phyloP scores from a whole-genome alignment of 2,113 vertebrate species.

The Pelmatolapia mariae region DNA sequence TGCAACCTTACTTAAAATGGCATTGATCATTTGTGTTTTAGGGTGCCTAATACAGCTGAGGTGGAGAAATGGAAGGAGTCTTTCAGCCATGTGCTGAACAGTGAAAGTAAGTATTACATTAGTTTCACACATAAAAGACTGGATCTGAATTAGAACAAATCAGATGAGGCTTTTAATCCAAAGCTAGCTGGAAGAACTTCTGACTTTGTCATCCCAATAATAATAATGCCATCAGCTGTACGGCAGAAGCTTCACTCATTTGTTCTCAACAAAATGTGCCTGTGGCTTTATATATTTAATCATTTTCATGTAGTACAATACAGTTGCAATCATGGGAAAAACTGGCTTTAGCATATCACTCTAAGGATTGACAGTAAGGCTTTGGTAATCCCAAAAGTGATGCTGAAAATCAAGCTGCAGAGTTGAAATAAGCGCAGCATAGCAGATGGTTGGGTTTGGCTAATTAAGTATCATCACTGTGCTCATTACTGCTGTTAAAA shows the following conservation, averaged over 20 bases:
- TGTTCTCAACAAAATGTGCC: neutral
- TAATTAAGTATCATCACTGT: neutral
- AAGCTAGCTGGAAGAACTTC: neutral
- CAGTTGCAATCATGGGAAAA: neutral
- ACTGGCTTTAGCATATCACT: neutral
- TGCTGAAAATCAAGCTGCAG: neutral
- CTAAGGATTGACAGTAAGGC: neutral
- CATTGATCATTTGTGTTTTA: slow-evolving; percentile 21
- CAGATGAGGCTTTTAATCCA: neutral
- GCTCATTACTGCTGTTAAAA: neutral
- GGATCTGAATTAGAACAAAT: neutral
- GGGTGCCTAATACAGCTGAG: slow-evolving; percentile 74
- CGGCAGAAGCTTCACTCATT: neutral
- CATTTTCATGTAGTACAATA: neutral
- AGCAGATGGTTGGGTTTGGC: neutral
- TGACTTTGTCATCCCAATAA: neutral
- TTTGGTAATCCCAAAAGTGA: neutral
- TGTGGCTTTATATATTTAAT: neutral
- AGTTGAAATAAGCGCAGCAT: neutral
- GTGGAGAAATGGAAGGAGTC: slow-evolving; percentile 87
- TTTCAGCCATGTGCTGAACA: slow-evolving; percentile 80
- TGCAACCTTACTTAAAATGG: neutral
- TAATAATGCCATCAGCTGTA: neutral
- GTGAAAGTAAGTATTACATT: slow-evolving; percentile 77
- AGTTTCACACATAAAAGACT: neutral